A percentile compares a stretch with the other conserved stretches of the same genome.
Conservation (phyloP, 2,888 invertebrate genomes). For the Heliconius ismenius region DNA sequence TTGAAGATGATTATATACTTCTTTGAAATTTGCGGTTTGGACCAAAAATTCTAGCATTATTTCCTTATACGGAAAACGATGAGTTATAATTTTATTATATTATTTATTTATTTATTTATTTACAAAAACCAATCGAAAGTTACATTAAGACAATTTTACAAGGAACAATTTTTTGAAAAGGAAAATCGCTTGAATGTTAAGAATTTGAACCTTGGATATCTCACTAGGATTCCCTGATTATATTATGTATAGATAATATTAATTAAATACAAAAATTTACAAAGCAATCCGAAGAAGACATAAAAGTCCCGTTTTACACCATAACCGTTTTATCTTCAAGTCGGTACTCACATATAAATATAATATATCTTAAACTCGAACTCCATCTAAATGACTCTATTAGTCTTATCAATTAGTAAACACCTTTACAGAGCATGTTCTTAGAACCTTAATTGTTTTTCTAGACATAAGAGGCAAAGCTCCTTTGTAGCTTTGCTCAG, state of each 20-base stretch:
- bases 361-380: conserved; percentile 30
- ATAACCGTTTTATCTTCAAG: conserved; percentile 19
- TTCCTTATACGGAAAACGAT: not conserved
- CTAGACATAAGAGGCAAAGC: conserved; percentile 3
- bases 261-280: conserved; percentile 6
- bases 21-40: not conserved
- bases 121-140: too few relatives aligned
- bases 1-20: not conserved
- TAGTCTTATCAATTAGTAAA: conserved; percentile 28
- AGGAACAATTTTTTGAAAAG: too few relatives aligned
- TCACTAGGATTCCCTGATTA: too few relatives aligned
- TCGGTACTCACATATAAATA: conserved; percentile 27
- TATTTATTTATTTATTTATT: too few relatives aligned
- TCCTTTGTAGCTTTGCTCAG: conserved; percentile 7
- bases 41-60: not conserved
- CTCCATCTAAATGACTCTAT: conserved; percentile 32
- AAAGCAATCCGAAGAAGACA: not conserved
- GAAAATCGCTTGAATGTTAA: too few relatives aligned
- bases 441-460: conserved; percentile 26
- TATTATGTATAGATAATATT: not conserved
- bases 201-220: too few relatives aligned
- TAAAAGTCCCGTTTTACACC: conserved; percentile 14
- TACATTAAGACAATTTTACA: too few relatives aligned
- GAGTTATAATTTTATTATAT: not conserved
- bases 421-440: conserved; percentile 23